Conservation (phyloP, 2,888 invertebrate species). For the Standfussiana lucernea region DNA sequence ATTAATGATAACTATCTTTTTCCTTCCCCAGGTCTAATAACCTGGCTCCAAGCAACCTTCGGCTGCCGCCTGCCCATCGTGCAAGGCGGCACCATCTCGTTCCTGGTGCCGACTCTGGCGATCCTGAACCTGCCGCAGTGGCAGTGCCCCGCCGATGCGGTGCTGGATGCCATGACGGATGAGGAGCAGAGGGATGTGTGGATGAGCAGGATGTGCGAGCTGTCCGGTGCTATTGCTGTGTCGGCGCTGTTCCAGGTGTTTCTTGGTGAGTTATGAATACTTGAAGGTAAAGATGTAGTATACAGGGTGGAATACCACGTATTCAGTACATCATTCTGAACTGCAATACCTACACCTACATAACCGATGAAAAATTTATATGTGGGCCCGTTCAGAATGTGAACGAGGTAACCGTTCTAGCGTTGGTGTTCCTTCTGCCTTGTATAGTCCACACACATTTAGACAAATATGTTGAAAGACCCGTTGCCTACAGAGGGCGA, state of each 20-base stretch:
- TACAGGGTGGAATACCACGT: too few species aligned
- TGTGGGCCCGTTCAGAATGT: too few species aligned
- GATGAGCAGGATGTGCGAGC: slow-evolving; percentile 94
- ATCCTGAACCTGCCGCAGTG: slow-evolving; percentile 93
- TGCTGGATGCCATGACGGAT: slow-evolving; percentile 89
- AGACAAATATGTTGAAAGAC: too few species aligned
- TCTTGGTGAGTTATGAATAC: slow-evolving; percentile 88
- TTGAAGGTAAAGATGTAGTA: background rate
- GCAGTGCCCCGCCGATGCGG: slow-evolving; percentile 92
- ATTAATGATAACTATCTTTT: background rate
- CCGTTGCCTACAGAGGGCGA: too few species aligned
- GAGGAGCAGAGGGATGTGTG: slow-evolving; percentile 92
- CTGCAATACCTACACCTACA: too few species aligned
- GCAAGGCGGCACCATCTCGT: slow-evolving; percentile 95
- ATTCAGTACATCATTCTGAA: too few species aligned
- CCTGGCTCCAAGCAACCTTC: slow-evolving; percentile 93
- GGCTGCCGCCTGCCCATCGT: slow-evolving; percentile 94
- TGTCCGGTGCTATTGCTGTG: slow-evolving; percentile 96
- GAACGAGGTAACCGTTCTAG: too few species aligned
- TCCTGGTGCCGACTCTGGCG: slow-evolving; percentile 94
- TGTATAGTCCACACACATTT: too few species aligned
- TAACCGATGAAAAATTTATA: too few species aligned
- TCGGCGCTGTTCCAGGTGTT: slow-evolving; percentile 94
- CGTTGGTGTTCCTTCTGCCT: too few species aligned
- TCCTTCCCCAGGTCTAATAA: slow-evolving; percentile 91